These are phyloP conservation scores for Megaustenia siamemsis DNA, from an alignment of 2,888 invertebrate genomes.

Conservation along the genomic window DNA sequence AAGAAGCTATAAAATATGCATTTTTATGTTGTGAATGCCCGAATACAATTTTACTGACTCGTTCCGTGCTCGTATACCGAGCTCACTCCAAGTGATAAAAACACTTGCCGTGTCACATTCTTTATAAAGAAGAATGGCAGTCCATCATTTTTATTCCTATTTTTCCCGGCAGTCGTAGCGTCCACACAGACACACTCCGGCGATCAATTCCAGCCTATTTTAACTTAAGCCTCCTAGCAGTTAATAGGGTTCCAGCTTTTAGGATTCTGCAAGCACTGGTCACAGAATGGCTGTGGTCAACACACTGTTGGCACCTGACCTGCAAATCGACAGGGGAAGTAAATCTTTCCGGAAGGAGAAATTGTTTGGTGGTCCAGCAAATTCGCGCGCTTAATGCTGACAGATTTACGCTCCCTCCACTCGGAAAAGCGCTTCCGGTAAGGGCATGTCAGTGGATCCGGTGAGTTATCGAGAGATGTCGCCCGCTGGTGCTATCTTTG, in stretches of 20 bases:
- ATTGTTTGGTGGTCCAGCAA: conserved; percentile 38
- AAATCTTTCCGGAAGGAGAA: conserved; percentile 42
- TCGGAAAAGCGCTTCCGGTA: conserved; percentile 15
- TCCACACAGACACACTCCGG: no score
- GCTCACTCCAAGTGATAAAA: no score
- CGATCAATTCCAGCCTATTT: not conserved
- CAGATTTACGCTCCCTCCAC: conserved; percentile 42
- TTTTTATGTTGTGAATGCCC: no score
- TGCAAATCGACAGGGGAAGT: conserved; percentile 31
- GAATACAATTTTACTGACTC: no score
- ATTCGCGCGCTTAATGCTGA: conserved; percentile 37
- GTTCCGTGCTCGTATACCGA: no score
- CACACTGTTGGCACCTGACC: conserved; percentile 28
- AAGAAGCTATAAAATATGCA: no score
- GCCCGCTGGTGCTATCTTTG: conserved; percentile 24
- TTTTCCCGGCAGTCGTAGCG: not conserved
- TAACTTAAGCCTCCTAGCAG: not conserved
- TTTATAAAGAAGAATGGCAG: no score
- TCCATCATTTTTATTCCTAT: no score
- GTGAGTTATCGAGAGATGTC: conserved; percentile 21
- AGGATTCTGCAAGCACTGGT: not conserved
- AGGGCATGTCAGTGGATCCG: conserved; percentile 14
- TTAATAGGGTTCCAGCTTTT: not conserved
- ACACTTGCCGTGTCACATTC: no score
- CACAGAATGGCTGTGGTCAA: conserved; percentile 20